These are phyloP conservation scores for Cichlasoma orientale DNA, from an alignment of 2,797 vertebrate species.

Conservation along the genomic window DNA sequence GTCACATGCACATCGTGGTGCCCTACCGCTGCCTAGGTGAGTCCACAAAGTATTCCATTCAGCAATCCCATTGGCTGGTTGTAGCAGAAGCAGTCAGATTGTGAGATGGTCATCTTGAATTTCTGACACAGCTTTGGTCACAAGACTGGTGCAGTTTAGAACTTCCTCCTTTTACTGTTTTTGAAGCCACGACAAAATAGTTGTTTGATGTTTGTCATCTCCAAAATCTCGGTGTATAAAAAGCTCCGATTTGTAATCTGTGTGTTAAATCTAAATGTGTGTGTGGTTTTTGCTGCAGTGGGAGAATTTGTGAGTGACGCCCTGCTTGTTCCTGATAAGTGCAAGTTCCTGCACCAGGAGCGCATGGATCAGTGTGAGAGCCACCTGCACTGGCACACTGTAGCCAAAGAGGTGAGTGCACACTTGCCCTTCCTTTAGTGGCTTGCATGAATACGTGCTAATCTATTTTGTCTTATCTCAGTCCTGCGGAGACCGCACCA, in stretches of 20 bases:
- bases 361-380: constrained; percentile 98
- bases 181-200: not conserved
- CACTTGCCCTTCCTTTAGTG: not conserved
- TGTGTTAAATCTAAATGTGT: constrained; percentile 54
- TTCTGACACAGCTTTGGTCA: fast-evolving
- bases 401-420: constrained; percentile 92
- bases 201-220: not conserved
- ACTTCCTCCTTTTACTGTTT: fast-evolving
- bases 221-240: not conserved
- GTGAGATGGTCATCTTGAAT: too few relatives aligned
- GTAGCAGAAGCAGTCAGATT: not conserved
- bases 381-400: constrained; percentile 98
- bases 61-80: not conserved
- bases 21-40: constrained; percentile 94
- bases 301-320: constrained; percentile 98
- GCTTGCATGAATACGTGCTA: fast-evolving
- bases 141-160: not conserved
- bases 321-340: constrained; percentile 97
- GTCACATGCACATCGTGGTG: constrained; percentile 91
- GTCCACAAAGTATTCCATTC: not conserved
- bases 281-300: constrained; percentile 83
- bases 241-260: not conserved
- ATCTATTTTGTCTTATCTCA: constrained; percentile 18
- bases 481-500: constrained; percentile 95
- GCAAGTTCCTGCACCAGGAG: constrained; percentile 98